Percentiles rank a stretch among this genome's conserved stretches.
Evolutionary conservation across 2,888 invertebrate species (phyloP).

Genomic region (Lycaena phlaeas): DNA sequence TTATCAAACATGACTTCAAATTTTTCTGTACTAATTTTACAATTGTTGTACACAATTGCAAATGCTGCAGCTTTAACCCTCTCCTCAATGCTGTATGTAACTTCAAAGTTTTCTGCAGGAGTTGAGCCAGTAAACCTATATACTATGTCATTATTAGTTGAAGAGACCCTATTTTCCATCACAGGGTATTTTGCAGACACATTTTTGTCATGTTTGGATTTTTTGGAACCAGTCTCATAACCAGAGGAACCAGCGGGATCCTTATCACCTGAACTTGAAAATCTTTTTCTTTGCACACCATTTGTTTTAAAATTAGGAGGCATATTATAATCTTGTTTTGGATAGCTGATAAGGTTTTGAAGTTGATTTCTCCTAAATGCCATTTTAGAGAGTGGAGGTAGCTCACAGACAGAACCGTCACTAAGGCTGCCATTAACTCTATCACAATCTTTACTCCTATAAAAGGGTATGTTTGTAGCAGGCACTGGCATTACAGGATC

Average conservation of each 20-base stretch:
- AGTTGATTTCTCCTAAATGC: constrained; percentile 39
- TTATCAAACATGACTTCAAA: constrained; percentile 56
- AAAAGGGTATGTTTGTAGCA: constrained; percentile 31
- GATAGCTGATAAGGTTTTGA: constrained; percentile 29
- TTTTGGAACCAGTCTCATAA: constrained; percentile 50
- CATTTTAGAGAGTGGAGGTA: constrained; percentile 36
- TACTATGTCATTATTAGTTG: constrained; percentile 52
- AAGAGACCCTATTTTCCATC: constrained; percentile 62
- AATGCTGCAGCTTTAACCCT: constrained; percentile 53
- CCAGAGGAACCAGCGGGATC: constrained; percentile 48
- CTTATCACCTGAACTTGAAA: constrained; percentile 42
- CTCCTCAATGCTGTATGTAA: constrained; percentile 55
- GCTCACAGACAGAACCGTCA: constrained; percentile 54
- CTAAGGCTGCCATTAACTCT: constrained; percentile 49
- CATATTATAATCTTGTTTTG: constrained; percentile 31
- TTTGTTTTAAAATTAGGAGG: constrained; percentile 32
- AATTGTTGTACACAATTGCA: constrained; percentile 59
- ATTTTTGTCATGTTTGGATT: constrained; percentile 32
- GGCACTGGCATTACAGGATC: constrained; percentile 43
- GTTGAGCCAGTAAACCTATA: constrained; percentile 48
- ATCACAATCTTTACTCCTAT: constrained; percentile 32
- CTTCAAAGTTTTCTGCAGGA: constrained; percentile 43
- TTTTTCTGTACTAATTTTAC: constrained; percentile 51
- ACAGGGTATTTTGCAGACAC: constrained; percentile 40
- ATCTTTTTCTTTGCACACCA: constrained; percentile 39